These are phyloP conservation scores for Cosmia pyralina DNA, from an alignment of 2,888 invertebrate genomes.

Conservation along the genomic window DNA sequence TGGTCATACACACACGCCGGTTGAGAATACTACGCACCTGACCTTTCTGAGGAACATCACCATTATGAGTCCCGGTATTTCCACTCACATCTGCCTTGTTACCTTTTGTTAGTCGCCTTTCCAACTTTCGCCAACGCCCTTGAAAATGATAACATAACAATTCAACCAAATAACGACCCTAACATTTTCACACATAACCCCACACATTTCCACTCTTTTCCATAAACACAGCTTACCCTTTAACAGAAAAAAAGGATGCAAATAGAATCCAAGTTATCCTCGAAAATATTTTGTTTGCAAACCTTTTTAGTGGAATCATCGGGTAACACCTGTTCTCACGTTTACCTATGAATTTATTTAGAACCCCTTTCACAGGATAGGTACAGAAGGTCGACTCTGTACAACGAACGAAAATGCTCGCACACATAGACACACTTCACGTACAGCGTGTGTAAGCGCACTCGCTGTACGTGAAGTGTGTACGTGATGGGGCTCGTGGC, in stretches of 20 bases:
- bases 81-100: background rate
- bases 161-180: constrained; percentile 1
- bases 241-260: constrained; percentile 57
- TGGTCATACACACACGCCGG: background rate
- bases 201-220: constrained; percentile 4
- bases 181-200: constrained; percentile 15
- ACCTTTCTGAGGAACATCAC: background rate
- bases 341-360: constrained; percentile 61
- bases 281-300: constrained; percentile 61
- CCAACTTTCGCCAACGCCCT: background rate
- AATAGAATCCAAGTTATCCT: constrained; percentile 51
- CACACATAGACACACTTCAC: background rate
- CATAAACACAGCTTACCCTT: constrained; percentile 23
- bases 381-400: background rate
- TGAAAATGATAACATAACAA: background rate
- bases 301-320: constrained; percentile 55
- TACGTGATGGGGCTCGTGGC: too few species aligned
- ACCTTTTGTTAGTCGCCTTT: background rate
- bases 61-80: background rate
- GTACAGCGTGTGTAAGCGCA: background rate
- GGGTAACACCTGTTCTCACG: constrained; percentile 51
- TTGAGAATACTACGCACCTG: background rate
- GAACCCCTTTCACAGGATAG: background rate
- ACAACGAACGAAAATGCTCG: background rate
- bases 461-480: too few species aligned